Evolutionary conservation across 2,888 invertebrate genomes (phyloP), one percentile per base, ranked within the genome.

Genomic region (Pimpla rufipes): DNA sequence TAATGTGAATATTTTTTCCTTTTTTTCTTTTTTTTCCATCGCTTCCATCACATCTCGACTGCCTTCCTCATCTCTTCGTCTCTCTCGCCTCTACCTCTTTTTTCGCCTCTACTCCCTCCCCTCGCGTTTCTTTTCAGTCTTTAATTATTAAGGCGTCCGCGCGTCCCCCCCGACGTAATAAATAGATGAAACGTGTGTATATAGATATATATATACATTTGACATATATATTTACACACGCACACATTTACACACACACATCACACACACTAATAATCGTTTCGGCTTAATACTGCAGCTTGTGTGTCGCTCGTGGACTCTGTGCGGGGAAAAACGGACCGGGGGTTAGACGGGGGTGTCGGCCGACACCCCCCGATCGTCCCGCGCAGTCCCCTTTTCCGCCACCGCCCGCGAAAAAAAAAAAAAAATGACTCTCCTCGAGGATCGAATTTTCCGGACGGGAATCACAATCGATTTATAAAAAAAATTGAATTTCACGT

Each of bases 221-320:
- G 29, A 16, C 10, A 50, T 45, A 47, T 67, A 55, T 4, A 57
- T 29, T 10, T 29, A 57, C n/a, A 35, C n/a, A 57, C 10, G 29
- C 13, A 13, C 13, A 57, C 16, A 35, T 7, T 35, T 10, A 37
- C 37, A 37, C 18, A 37, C 37, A 62, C 37, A 62, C 37, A 35
- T 16, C n/a, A 40, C 8, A 10, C 8, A 18, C 66, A 84, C 77
- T 79, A 84, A 84, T 79, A 81, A 78, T 81, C 80, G 83, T 81
- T 67, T 59, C 67, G 77, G 57, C 50, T 77, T 81, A 81, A 81
- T 81, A 81, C 81, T 81, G 81, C 50, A 45, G 66, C 66, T 81
- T 57, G 52, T 66, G 66, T 35, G 37, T 73, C 47, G 66, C 47
- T 42, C 29, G 68, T 52, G 71, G 55, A n/a, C n/a, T n/a, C 55